These are phyloP conservation scores for Chrysomallon squamiferum DNA, from an alignment of 1,140 invertebrate species.

Conservation along the genomic window DNA sequence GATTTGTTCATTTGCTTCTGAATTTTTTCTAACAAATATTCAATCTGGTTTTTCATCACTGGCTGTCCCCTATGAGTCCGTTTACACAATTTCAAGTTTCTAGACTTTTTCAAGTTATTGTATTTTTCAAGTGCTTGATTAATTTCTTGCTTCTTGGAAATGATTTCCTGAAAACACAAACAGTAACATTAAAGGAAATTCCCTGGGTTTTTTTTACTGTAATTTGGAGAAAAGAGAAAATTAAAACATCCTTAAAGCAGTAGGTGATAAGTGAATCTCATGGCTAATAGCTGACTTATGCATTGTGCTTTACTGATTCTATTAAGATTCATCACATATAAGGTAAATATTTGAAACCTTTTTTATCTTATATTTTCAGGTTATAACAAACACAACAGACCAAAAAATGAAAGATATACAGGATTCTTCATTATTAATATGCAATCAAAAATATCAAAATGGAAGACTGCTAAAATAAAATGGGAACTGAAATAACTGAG, in stretches of 20 bases:
- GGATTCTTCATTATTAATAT: too few species aligned
- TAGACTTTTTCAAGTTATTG: constrained; percentile 72
- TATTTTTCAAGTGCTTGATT: constrained; percentile 71
- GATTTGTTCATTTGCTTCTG: constrained; percentile 66
- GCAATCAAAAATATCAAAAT: too few species aligned
- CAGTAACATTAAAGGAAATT: not conserved
- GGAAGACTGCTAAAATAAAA: too few species aligned
- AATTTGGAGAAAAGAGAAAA: not conserved
- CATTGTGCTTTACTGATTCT: not conserved
- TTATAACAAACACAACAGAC: too few species aligned
- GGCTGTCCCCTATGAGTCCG: constrained; percentile 80
- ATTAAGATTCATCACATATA: not conserved
- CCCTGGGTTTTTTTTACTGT: not conserved
- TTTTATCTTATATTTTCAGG: too few species aligned
- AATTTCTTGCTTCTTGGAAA: constrained; percentile 65
- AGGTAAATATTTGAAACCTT: not conserved
- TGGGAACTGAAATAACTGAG: too few species aligned
- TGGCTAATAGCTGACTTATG: not conserved
- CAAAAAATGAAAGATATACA: too few species aligned
- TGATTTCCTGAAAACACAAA: constrained; percentile 65
- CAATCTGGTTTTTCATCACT: constrained; percentile 76
- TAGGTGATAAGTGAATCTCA: not conserved
- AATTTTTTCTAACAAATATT: constrained; percentile 78
- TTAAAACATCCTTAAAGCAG: not conserved
- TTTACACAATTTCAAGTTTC: constrained; percentile 73